Evolutionary conservation across 2,797 vertebrate genomes (phyloP).

Genomic region (Rhinoraja longicauda): DNA sequence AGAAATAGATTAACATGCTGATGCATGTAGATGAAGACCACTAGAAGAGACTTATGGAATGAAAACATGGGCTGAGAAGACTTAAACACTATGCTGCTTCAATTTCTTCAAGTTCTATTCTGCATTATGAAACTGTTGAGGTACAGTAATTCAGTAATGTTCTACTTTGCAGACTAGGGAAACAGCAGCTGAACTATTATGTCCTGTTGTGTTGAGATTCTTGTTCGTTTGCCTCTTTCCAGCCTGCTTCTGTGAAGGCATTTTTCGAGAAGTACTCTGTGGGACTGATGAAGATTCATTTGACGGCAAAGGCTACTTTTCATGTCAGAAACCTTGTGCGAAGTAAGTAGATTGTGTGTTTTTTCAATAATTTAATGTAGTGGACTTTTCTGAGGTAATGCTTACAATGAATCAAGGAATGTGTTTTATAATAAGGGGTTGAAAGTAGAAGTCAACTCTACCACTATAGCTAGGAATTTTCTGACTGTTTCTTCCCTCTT

Average conservation of each 20-base stretch:
- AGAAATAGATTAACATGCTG: background rate
- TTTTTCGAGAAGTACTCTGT: constrained; percentile 69
- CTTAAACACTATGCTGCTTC: background rate
- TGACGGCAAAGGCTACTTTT: constrained; percentile 78
- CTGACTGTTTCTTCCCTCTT: background rate
- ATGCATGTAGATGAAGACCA: background rate
- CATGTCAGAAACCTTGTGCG: constrained; percentile 80
- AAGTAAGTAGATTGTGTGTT: constrained; percentile 67
- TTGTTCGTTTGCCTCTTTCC: constrained; percentile 43
- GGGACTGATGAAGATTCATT: constrained; percentile 74
- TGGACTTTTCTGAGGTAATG: background rate
- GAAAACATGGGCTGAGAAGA: background rate
- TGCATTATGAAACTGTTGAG: background rate
- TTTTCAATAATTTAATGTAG: background rate
- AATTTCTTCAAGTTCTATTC: background rate
- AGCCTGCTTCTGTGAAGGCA: constrained; percentile 86
- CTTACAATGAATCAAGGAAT: background rate
- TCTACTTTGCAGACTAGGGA: background rate
- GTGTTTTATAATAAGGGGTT: background rate
- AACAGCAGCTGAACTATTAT: background rate
- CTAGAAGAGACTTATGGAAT: background rate
- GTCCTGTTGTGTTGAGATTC: background rate
- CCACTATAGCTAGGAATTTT: background rate
- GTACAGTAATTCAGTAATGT: background rate
- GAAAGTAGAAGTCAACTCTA: background rate